These are phyloP conservation scores for Chaenogobius annularis DNA, from an alignment of 2,113 vertebrate species.

Conservation along the genomic window DNA sequence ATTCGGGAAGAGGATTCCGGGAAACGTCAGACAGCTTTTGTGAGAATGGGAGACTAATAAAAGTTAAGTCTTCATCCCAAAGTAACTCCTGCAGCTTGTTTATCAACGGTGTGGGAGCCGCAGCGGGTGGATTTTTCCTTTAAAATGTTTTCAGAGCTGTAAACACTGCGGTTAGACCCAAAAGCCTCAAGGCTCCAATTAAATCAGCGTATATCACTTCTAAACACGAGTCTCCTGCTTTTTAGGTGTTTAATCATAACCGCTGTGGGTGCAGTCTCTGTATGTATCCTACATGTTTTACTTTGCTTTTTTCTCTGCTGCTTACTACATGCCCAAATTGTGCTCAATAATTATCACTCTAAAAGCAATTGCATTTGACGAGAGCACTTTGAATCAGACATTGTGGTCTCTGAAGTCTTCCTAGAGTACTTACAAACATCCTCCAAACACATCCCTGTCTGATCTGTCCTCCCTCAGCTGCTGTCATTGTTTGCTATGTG, in stretches of 20 bases:
- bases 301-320: conserved; percentile 31
- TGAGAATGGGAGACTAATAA: conserved; percentile 5
- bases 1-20: conserved; percentile 13
- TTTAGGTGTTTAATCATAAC: conserved; percentile 13
- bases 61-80: conserved; percentile 1
- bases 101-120: conserved; percentile 11
- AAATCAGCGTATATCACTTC: conserved; percentile 38
- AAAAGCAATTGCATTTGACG: conserved; percentile 39
- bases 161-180: conserved; percentile 46
- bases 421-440: conserved; percentile 29
- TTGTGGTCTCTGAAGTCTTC: conserved; percentile 34
- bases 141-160: conserved; percentile 32
- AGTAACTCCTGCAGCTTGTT: conserved; percentile 15
- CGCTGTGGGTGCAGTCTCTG: conserved; percentile 43
- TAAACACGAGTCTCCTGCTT: conserved; percentile 13
- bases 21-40: conserved; percentile 8
- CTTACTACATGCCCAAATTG: conserved; percentile 14
- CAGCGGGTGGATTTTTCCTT: conserved; percentile 45
- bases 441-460: neutral
- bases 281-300: conserved; percentile 25
- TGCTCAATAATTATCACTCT: conserved; percentile 12
- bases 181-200: conserved; percentile 46
- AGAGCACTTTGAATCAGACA: conserved; percentile 58
- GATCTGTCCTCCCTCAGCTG: conserved; percentile 19
- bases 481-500: conserved; percentile 47